Evolutionary conservation across 1,140 invertebrate genomes (phyloP), one percentile per base, ranked within the genome.

Genomic region (Drosophila nasuta): DNA sequence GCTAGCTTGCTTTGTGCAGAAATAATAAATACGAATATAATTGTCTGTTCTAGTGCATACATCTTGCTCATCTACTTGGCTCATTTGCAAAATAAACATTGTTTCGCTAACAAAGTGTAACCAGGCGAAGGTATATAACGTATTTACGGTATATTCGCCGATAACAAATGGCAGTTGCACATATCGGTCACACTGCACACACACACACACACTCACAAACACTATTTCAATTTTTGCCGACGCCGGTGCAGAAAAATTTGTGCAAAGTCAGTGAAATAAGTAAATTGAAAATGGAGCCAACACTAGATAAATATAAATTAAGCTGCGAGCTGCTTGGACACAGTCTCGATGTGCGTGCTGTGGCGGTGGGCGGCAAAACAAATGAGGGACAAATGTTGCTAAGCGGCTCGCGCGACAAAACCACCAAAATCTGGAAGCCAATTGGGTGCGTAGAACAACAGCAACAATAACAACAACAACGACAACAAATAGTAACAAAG

Each of bases 351-450:
- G 97, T 98, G 30, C 94, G 98, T 71, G 95, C 95, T 51, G 93
- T 98, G 8, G 93, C 98, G 6, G 93, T 94, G 2, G 93, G 94
- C 5, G 95, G 95, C 41, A 15, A n/a, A 51, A 93, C 98, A 8
- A 93, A 98, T n/a, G 93, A 95, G 6, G 93, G 94, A 5, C 95
- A 96, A 86, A 94, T 94, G 63, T 95, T 98, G 78, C 92, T 98
- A 28, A 97, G 97, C 1, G 96, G 95, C 5, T 98, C 97, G 10
- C 94, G 97, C 80, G 98, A 98, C 93, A 95, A 95, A 92, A 97
- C 96, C 15, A 95, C 96, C 10, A 96, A 96, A 93, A 93, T 98
- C 7, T 98, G 97, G 97, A 95, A 95, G 88, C 95, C 95, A 15
- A 95, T 95, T 87, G 95, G 95, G 97, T 97, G 94, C 38, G 85